phyloP scores from a whole-genome alignment of 2,113 vertebrate species.

The Clarias macrocephalus region DNA sequence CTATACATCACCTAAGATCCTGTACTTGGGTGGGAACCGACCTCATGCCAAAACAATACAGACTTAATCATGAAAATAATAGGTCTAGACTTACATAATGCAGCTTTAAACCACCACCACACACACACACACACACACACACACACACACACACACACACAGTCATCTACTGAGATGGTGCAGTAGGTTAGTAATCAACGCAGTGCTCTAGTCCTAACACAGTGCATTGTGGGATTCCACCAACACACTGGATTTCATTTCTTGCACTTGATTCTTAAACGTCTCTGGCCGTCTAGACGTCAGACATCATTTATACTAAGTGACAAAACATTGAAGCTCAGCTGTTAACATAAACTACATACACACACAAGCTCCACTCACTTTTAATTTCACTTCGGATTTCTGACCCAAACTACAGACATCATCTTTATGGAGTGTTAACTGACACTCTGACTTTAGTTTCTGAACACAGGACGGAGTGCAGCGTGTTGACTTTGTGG shows the following conservation, averaged over 20 bases:
- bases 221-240: background rate
- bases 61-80: background rate
- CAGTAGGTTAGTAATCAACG: background rate
- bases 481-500: constrained; percentile 67
- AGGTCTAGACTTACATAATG: too few relatives aligned
- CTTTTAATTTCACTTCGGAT: background rate
- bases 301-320: background rate
- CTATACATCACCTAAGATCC: background rate
- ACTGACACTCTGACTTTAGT: background rate
- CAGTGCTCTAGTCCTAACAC: background rate
- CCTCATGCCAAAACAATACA: background rate
- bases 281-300: background rate
- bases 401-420: background rate
- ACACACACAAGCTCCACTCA: background rate
- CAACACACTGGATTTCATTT: background rate
- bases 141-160: background rate
- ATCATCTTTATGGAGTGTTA: too few relatives aligned
- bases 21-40: background rate
- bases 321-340: background rate
- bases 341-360: background rate
- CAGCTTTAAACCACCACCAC: background rate
- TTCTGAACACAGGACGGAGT: constrained; percentile 51
- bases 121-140: background rate
- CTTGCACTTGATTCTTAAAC: background rate
- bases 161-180: background rate